Percentiles rank a stretch among this genome's conserved stretches.
phyloP scores from a whole-genome alignment of 2,797 vertebrate genomes.

The Artibeus lituratus region DNA sequence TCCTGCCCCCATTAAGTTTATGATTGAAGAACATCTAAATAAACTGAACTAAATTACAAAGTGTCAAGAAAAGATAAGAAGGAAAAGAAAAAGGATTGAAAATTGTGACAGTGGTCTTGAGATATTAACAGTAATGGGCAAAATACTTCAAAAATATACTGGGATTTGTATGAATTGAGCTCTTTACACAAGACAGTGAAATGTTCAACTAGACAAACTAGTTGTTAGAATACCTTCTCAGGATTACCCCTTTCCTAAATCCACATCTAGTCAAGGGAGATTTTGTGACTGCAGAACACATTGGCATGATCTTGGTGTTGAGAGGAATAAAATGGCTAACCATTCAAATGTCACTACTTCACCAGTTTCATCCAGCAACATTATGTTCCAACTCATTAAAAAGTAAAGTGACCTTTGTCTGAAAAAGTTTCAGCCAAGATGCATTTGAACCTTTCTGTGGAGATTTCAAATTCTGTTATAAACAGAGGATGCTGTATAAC shows the following conservation, averaged over 20 bases:
- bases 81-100: background rate
- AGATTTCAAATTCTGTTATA: background rate
- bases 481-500: background rate
- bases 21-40: background rate
- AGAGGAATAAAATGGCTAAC: background rate
- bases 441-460: background rate
- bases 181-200: background rate
- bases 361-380: background rate
- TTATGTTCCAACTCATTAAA: constrained; percentile 15
- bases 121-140: background rate
- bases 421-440: background rate
- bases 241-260: background rate
- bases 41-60: background rate
- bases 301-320: background rate
- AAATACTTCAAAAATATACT: background rate
- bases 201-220: constrained; percentile 6
- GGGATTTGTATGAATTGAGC: background rate
- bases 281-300: background rate
- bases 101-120: background rate
- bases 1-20: background rate
- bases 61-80: background rate
- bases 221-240: background rate
- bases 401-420: constrained; percentile 26
- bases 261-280: background rate
- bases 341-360: background rate